Base-by-base conservation (phyloP, 2,797 vertebrate genomes). In the Martes flavigula region DNA sequence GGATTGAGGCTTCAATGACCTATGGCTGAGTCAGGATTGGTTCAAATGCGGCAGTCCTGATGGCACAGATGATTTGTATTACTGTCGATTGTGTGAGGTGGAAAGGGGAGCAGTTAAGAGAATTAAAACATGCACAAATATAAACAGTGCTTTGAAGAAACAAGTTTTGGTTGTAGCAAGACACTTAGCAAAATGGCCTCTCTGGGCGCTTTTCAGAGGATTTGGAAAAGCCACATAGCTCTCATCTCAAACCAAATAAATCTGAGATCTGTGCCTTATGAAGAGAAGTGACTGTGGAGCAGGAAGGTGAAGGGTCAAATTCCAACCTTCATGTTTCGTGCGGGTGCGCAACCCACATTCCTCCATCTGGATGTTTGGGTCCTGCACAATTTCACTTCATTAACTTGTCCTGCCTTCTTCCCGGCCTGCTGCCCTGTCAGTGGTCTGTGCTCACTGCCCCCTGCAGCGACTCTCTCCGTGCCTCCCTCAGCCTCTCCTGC, bases 121-220 rank as follows among this genome's bases (percentile, higher is more conserved):
- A 83, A 73, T 93, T 72, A 35, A 38, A 79, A 73, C 32, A 6
- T 73, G 32, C 51, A 78, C 27, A 62, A 27, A 58, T 62, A 48
- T 48, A 87, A 48, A 48, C 48, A 48, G 38, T 82, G 51, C 40
- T 84, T 66, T 62, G 32, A 96, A 90, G 77, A 92, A 81, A 46
- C 6, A 79, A 30, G 23, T 87, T 96, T 84, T 66, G 17, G 32
- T 88, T 81, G 17, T 87, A 90, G 15, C 38, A n/a, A 68, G 56
- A 90, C 11, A 3, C 32, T 72, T 64, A 70, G 20, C 27, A 40
- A 54, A 81, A 23, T 85, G 94, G 64, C 7, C 9, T 81, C 0
- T 91, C 51, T 85, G 77, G 64, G 23, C 18, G 2, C n/a, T 79
- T 93, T 96, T 79, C 79, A 91, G 78, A 88, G 51, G n/a, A 78